Evolutionary conservation across 2,113 vertebrate genomes (phyloP).

Genomic region (Saguinus imperator): DNA sequence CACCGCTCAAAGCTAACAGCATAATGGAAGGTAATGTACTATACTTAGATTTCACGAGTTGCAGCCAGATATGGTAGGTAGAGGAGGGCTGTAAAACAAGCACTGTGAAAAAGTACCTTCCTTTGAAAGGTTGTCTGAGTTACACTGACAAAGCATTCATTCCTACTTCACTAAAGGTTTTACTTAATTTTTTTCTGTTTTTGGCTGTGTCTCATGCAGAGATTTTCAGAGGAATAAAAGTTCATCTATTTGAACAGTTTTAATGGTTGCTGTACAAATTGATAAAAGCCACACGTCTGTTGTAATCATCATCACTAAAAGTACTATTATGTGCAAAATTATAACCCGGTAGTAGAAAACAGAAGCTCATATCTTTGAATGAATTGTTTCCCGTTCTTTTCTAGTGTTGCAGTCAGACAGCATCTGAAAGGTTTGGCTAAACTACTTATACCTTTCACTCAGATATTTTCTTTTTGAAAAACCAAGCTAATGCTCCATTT

Average conservation of each 20-base stretch:
- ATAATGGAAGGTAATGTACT: background rate
- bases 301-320: background rate
- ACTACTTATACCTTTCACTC: background rate
- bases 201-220: background rate
- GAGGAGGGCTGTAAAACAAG: background rate
- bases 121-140: conserved; percentile 19
- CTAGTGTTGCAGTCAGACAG: background rate
- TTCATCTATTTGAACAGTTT: background rate
- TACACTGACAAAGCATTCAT: background rate
- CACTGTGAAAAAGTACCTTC: background rate
- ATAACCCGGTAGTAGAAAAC: background rate
- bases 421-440: background rate
- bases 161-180: background rate
- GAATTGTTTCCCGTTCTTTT: background rate
- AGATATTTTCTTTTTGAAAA: background rate
- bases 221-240: background rate
- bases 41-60: conserved; percentile 21
- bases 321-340: background rate
- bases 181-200: background rate
- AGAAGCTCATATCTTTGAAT: background rate
- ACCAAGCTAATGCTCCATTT: background rate
- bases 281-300: background rate
- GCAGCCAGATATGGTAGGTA: background rate
- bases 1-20: background rate
- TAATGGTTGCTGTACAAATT: background rate